Evolutionary conservation across 2,888 invertebrate species (phyloP).

Genomic region (Drymonia ruficornis): DNA sequence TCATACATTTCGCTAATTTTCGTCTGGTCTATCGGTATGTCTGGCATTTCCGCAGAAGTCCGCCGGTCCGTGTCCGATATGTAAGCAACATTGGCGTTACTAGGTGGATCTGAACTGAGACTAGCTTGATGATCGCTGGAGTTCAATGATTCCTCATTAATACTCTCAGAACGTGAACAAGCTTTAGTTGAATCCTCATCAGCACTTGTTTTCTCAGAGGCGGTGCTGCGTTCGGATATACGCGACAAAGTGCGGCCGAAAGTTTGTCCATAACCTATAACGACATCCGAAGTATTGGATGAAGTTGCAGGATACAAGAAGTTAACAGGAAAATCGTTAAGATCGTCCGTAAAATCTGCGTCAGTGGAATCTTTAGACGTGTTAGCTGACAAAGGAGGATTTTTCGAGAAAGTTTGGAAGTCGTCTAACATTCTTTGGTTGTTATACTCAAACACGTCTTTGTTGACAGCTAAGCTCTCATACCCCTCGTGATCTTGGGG

Average conservation of each 20-base stretch:
- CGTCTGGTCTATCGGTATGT: constrained; percentile 91
- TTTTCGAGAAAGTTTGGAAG: constrained; percentile 78
- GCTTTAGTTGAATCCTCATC: constrained; percentile 95
- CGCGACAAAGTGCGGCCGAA: constrained; percentile 93
- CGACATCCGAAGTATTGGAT: constrained; percentile 87
- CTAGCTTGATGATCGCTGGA: constrained; percentile 95
- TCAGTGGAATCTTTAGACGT: constrained; percentile 85
- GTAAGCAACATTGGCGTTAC: constrained; percentile 89
- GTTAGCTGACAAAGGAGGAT: constrained; percentile 76
- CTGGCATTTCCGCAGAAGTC: constrained; percentile 94
- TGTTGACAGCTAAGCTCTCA: constrained; percentile 80
- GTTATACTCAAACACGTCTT: constrained; percentile 75
- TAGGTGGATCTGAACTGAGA: constrained; percentile 93
- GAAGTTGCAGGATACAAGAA: constrained; percentile 89
- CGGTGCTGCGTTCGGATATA: constrained; percentile 95
- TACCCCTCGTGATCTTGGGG: constrained; percentile 89
- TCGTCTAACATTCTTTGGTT: constrained; percentile 78
- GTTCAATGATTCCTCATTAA: constrained; percentile 92
- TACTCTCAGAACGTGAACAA: constrained; percentile 92
- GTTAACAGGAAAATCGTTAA: constrained; percentile 90
- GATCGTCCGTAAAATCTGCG: constrained; percentile 89
- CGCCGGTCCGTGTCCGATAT: constrained; percentile 92
- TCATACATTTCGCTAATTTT: constrained; percentile 85
- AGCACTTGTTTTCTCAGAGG: constrained; percentile 94
- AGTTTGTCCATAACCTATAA: constrained; percentile 89